phyloP scores from a whole-genome alignment of 2,797 vertebrate species.

The Loriculus beryllinus region DNA sequence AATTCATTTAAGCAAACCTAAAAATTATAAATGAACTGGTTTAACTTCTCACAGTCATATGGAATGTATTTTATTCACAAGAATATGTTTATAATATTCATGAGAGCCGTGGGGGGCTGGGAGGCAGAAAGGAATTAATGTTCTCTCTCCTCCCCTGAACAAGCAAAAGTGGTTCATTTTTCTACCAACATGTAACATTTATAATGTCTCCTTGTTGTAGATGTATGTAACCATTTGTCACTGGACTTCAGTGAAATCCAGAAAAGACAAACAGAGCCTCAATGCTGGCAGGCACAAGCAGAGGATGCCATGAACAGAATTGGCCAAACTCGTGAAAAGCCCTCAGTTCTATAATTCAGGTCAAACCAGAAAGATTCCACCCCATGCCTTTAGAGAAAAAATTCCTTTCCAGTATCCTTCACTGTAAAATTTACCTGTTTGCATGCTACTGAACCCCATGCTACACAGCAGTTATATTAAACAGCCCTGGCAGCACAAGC shows the following conservation, averaged over 20 bases:
- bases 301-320: background rate
- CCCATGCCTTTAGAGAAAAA: background rate
- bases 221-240: background rate
- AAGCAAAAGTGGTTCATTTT: background rate
- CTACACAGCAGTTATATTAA: background rate
- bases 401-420: background rate
- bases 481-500: background rate
- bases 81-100: background rate
- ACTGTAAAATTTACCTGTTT: background rate
- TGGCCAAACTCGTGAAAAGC: background rate
- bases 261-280: background rate
- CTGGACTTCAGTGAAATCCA: background rate
- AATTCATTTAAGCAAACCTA: background rate
- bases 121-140: background rate
- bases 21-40: background rate
- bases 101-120: background rate
- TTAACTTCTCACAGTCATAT: background rate
- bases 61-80: background rate
- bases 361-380: background rate
- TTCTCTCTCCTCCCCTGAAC: background rate
- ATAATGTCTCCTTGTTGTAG: background rate
- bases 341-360: background rate
- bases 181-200: background rate
- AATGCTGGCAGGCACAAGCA: background rate
- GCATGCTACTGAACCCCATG: background rate